Percentiles rank a stretch among this genome's conserved stretches.
These are phyloP conservation scores for Cygnus olor DNA, from an alignment of 2,797 vertebrate genomes.

Conservation along the genomic window DNA sequence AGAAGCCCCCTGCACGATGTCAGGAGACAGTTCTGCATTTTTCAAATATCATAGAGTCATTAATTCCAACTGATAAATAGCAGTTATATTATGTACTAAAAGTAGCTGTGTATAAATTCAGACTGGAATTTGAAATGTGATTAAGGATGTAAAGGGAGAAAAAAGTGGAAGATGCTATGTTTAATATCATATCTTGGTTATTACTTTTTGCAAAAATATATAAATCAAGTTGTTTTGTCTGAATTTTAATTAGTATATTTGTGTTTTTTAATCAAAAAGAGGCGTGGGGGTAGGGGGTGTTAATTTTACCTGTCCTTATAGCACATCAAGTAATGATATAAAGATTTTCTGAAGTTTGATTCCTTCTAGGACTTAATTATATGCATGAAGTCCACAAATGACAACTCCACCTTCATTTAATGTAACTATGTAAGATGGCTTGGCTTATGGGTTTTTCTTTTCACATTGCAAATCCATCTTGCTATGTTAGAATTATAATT, in stretches of 20 bases:
- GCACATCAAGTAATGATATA: not conserved
- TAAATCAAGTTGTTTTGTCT: conserved; percentile 14
- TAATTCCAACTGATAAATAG: not conserved
- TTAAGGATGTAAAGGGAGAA: not conserved
- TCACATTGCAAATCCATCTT: not conserved
- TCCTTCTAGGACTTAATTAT: conserved; percentile 4
- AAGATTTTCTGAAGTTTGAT: not conserved
- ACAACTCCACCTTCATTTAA: not conserved
- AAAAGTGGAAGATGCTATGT: not conserved
- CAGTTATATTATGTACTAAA: not conserved
- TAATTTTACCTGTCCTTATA: not conserved
- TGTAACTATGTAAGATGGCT: not conserved
- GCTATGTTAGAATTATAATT: not conserved
- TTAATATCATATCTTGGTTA: not conserved
- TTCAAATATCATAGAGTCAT: not conserved
- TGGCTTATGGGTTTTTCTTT: not conserved
- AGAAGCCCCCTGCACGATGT: not conserved
- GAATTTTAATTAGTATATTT: not conserved
- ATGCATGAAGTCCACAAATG: not conserved
- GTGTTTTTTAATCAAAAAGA: not conserved
- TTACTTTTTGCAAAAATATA: conserved; percentile 2
- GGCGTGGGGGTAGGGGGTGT: no score
- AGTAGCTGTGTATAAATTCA: not conserved
- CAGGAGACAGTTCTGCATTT: conserved; percentile 12
- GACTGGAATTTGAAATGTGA: not conserved